Evolutionary conservation across 2,888 invertebrate species (phyloP).

Genomic region (Epinotia bilunana): DNA sequence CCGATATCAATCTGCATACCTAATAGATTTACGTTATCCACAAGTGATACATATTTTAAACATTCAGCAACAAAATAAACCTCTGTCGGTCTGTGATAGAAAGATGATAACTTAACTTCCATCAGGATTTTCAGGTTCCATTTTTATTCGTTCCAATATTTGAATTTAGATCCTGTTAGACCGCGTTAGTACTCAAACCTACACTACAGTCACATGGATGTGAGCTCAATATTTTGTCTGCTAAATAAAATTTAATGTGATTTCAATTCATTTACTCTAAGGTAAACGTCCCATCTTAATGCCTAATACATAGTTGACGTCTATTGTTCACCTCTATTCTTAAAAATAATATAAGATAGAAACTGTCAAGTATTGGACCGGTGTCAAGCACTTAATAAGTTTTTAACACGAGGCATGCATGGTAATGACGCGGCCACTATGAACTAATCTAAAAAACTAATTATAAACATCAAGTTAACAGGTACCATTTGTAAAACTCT

Average conservation of each 20-base stretch:
- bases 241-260: neutral
- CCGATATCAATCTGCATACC: neutral
- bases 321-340: too few relatives aligned
- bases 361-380: too few relatives aligned
- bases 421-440: too few relatives aligned
- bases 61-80: slow-evolving; percentile 10
- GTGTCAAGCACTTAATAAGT: too few relatives aligned
- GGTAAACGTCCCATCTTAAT: too few relatives aligned
- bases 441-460: neutral
- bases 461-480: neutral
- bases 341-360: too few relatives aligned
- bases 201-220: neutral
- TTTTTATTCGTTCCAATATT: slow-evolving; percentile 25
- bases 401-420: too few relatives aligned
- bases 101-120: slow-evolving; percentile 6
- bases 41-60: neutral
- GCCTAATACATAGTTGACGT: too few relatives aligned
- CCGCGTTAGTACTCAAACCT: neutral
- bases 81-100: neutral
- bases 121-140: slow-evolving; percentile 9
- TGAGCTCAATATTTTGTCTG: neutral
- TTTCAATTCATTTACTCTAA: too few relatives aligned
- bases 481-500: neutral
- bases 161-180: slow-evolving; percentile 30
- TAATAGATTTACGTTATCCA: neutral